A percentile compares a stretch with the other conserved stretches of the same genome.
phyloP scores from a whole-genome alignment of 2,888 invertebrate species.

The Tetrapedia diversipes region DNA sequence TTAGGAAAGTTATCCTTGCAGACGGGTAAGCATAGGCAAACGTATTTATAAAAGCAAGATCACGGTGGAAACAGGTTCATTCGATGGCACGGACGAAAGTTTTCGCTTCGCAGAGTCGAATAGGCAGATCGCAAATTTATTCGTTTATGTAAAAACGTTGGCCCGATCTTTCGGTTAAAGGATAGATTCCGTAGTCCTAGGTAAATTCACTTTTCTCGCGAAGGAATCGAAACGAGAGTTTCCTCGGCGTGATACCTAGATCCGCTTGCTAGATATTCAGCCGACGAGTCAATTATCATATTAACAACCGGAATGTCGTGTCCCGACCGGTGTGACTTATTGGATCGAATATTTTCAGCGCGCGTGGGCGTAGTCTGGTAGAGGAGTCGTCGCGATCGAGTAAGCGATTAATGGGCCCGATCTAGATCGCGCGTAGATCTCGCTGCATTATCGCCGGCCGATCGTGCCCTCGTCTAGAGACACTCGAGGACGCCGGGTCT shows the following conservation, averaged over 20 bases:
- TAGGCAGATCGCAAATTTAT: not conserved
- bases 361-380: constrained; percentile 56
- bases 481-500: not conserved
- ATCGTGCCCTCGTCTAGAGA: constrained; percentile 20
- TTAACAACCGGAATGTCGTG: constrained; percentile 53
- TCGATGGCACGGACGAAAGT: too few species aligned
- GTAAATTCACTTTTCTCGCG: not conserved
- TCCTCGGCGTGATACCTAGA: constrained; percentile 25
- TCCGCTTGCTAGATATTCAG: constrained; percentile 36
- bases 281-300: constrained; percentile 61
- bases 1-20: too few species aligned
- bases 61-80: too few species aligned
- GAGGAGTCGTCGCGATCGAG: constrained; percentile 62
- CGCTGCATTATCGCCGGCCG: constrained; percentile 33
- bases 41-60: too few species aligned
- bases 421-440: constrained; percentile 56
- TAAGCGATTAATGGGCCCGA: constrained; percentile 60
- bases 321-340: constrained; percentile 32
- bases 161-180: too few species aligned
- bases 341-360: constrained; percentile 41
- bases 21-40: too few species aligned
- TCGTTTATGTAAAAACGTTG: too few species aligned
- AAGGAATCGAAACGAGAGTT: constrained; percentile 11
- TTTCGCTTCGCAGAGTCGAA: too few species aligned
- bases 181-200: too few species aligned